These are phyloP conservation scores for Leptinotarsa peninsularis DNA, from an alignment of 2,888 invertebrate species.

Conservation along the genomic window DNA sequence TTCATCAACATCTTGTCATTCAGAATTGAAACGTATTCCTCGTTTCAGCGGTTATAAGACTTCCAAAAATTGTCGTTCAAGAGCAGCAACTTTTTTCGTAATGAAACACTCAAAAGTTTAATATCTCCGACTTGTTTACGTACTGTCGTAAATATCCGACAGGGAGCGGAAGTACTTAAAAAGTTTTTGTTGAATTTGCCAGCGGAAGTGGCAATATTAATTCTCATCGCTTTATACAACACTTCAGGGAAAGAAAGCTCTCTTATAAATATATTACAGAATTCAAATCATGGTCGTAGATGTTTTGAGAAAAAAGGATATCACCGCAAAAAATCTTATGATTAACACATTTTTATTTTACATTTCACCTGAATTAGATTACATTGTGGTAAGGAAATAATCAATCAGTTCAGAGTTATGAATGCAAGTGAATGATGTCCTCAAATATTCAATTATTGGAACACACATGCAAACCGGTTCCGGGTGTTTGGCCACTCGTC, in stretches of 20 bases:
- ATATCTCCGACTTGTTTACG: conserved; percentile 46
- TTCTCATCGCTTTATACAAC: conserved; percentile 44
- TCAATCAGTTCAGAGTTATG: no score
- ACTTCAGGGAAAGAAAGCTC: conserved; percentile 33
- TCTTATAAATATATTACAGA: conserved; percentile 11
- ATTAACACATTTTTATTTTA: no score
- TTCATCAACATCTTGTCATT: no score
- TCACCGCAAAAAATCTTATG: no score
- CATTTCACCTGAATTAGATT: no score
- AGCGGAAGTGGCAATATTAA: conserved; percentile 50
- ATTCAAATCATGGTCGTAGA: conserved; percentile 1
- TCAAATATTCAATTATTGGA: no score
- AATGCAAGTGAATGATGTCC: no score
- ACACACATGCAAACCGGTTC: no score
- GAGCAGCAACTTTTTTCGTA: conserved; percentile 20
- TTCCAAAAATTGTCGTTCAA: conserved; percentile 6
- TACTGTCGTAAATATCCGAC: conserved; percentile 47
- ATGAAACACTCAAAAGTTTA: conserved; percentile 31
- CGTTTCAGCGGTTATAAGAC: conserved; percentile 1
- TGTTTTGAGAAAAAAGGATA: background rate
- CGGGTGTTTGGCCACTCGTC: no score
- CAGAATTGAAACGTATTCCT: conserved; percentile 3
- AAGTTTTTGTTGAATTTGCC: conserved; percentile 47
- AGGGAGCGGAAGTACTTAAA: conserved; percentile 45
- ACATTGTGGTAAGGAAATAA: no score